These are phyloP conservation scores for Lochmaea crataegi DNA, from an alignment of 2,888 invertebrate genomes.

Conservation along the genomic window DNA sequence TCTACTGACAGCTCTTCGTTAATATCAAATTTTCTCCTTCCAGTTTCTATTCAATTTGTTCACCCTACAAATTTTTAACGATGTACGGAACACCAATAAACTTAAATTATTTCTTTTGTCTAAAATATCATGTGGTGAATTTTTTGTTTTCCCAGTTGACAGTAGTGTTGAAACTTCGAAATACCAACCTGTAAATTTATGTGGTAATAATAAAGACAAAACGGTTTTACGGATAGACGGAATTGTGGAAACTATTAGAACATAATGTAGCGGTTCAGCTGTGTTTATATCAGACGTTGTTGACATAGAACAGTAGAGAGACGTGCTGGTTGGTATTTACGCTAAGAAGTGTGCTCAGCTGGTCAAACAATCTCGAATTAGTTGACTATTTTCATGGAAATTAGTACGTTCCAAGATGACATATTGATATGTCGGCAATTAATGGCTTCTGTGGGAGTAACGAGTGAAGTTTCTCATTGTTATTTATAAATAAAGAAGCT, in stretches of 20 bases:
- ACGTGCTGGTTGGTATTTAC: slow-evolving; percentile 56
- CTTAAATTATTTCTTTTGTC: background rate
- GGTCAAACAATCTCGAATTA: slow-evolving; percentile 52
- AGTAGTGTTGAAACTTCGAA: slow-evolving; percentile 31
- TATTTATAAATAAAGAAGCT: background rate
- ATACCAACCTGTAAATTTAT: slow-evolving; percentile 41
- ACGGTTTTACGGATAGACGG: slow-evolving; percentile 45
- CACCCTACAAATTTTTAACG: background rate
- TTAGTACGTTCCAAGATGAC: slow-evolving; percentile 30
- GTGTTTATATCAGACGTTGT: slow-evolving; percentile 53
- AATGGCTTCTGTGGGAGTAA: slow-evolving; percentile 13
- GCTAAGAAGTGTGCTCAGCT: slow-evolving; percentile 59
- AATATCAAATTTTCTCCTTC: no score
- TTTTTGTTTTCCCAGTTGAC: slow-evolving; percentile 12
- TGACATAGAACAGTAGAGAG: slow-evolving; percentile 57
- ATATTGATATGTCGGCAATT: slow-evolving; percentile 30
- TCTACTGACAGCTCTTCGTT: no score
- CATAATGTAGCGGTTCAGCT: slow-evolving; percentile 49
- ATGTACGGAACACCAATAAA: background rate
- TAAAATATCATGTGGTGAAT: slow-evolving; percentile 12
- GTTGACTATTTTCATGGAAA: slow-evolving; percentile 35
- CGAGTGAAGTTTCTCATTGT: background rate
- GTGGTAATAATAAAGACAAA: slow-evolving; percentile 46
- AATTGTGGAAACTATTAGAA: slow-evolving; percentile 51
- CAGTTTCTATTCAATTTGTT: background rate